phyloP scores from a whole-genome alignment of 2,797 vertebrate genomes.

The Syngnathus rostellatus region DNA sequence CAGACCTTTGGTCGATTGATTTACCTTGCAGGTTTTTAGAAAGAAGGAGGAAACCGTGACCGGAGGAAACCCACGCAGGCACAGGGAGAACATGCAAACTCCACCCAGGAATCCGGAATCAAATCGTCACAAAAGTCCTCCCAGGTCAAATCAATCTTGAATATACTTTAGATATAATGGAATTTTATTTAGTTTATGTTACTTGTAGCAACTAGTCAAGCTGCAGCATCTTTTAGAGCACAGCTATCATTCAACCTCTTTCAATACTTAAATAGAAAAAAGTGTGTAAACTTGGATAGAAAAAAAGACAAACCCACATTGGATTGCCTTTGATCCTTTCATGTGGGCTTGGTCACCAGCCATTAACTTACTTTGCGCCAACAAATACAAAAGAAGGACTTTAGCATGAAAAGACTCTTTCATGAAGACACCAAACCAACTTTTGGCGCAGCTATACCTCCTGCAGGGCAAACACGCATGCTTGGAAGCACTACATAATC shows the following conservation, averaged over 20 bases:
- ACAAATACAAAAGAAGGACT: conserved; percentile 47
- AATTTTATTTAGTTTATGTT: not conserved
- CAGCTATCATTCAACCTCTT: not conserved
- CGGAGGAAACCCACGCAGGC: no score
- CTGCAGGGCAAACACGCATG: not conserved
- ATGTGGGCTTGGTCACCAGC: conserved; percentile 37
- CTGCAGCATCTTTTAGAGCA: not conserved
- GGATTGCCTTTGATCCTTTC: conserved; percentile 48
- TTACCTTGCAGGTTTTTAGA: no score
- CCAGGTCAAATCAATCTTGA: not conserved
- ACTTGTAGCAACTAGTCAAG: not conserved
- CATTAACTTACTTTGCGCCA: conserved; percentile 33
- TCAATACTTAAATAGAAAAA: conserved; percentile 1
- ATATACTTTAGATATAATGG: not conserved
- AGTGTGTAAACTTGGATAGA: not conserved
- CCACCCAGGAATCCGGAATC: no score
- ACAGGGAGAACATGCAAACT: no score
- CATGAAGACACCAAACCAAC: conserved; percentile 20
- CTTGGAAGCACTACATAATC: conserved; percentile 1
- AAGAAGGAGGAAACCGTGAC: no score
- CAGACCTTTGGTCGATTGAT: no score
- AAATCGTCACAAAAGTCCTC: no score
- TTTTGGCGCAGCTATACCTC: conserved; percentile 1
- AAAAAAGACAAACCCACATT: conserved; percentile 4
- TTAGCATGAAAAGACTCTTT: conserved; percentile 50